Conservation (phyloP, 2,888 invertebrate genomes). For the Hecatera dysodea region DNA sequence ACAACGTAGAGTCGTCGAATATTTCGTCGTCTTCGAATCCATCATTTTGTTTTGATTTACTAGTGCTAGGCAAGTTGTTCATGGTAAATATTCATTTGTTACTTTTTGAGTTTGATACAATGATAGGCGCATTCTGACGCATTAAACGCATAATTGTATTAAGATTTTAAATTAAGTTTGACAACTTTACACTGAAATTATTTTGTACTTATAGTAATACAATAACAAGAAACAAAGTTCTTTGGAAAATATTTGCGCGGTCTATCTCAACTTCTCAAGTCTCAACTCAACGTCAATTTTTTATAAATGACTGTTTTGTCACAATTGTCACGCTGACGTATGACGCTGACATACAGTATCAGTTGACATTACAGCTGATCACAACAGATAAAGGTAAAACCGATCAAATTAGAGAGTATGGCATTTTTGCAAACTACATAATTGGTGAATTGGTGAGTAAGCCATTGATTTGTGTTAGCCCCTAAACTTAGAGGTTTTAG, state of each 20-base stretch:
- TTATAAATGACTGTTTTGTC: background rate
- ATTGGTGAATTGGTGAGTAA: no score
- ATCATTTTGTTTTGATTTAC: constrained; percentile 69
- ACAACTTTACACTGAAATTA: background rate
- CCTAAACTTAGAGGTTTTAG: no score
- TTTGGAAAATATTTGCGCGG: constrained; percentile 28
- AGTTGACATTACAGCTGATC: constrained; percentile 12
- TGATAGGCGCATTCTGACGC: background rate
- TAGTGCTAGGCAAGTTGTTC: constrained; percentile 66
- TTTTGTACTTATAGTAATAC: background rate
- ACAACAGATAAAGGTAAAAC: constrained; percentile 1
- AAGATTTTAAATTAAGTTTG: background rate
- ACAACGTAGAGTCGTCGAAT: constrained; percentile 83
- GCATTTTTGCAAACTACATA: background rate
- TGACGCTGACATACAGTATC: background rate
- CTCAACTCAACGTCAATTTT: background rate
- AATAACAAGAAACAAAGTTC: constrained; percentile 1
- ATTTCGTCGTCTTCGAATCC: constrained; percentile 81
- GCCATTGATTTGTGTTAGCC: no score
- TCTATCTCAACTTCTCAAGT: no score
- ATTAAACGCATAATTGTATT: background rate
- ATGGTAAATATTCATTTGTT: constrained; percentile 60
- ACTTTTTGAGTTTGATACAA: constrained; percentile 7
- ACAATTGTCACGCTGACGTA: background rate
- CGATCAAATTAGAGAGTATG: background rate